Evolutionary conservation across 2,888 invertebrate species (phyloP), one percentile per base, ranked within the genome.

Genomic region (Augiades crinisus): DNA sequence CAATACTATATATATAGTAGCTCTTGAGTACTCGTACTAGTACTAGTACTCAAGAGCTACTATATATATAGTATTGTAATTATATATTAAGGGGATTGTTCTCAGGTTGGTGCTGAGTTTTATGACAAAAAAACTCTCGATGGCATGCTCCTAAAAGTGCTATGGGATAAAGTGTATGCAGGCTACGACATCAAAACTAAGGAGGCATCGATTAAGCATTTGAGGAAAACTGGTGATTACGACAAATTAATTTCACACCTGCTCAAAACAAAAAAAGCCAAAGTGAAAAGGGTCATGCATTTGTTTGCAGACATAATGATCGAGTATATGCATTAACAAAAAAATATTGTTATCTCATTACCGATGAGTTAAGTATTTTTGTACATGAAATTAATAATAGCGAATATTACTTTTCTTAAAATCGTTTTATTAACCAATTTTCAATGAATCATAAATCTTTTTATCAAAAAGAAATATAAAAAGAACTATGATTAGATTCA

Each of bases 161-260:
- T 87, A 0, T 86, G 87, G 87, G 78, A 81, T 0, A 84, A 81
- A 65, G 82, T 82, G 0, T 87, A 75, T 53, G 61, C 62, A 3
- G 65, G 68, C n/a, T 72, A 66, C 13, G 79, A 83, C 5, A 65
- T 67, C 0, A 70, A 75, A 60, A 49, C 61, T 0, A 87, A 82
- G 55, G 81, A 84, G 61, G 34, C 64, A 8, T 77, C 82, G 0
- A 85, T 87, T 6, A 78, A 72, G 58, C 61, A 62, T 12, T 53
- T 87, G 13, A 74, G 73, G 46, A 64, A 66, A 27, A 62, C 64
- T 1, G 75, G 72, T 0, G 84, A 86, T 34, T 85, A 83, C 41
- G 72, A 78, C 2, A 78, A 76, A 49, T 60, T 87, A 22, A 58
- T 85, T 5, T 56, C 52, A 0, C 71, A 79, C 43, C 61, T 87